Evolutionary conservation across 2,888 invertebrate species (phyloP).

Genomic region (Meliscaeva auricollis): DNA sequence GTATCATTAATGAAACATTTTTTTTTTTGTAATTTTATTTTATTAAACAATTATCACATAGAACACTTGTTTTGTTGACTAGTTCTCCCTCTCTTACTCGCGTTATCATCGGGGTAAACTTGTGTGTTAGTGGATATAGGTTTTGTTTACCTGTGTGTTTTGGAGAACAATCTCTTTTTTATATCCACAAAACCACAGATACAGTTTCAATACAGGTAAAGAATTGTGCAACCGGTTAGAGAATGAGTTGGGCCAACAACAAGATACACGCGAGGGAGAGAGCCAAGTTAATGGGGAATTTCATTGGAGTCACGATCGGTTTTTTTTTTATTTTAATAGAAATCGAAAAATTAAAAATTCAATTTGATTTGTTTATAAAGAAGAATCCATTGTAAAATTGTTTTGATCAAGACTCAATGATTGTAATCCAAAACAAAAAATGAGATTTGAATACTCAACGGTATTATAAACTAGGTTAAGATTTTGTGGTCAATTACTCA

Average conservation of each 20-base stretch:
- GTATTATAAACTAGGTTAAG: conserved; percentile 8
- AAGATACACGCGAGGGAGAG: conserved; percentile 43
- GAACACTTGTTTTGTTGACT: conserved; percentile 72
- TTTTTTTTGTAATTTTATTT: neutral
- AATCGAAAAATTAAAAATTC: too few relatives aligned
- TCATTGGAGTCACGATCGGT: conserved; percentile 61
- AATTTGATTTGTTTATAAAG: neutral
- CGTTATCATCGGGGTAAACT: conserved; percentile 27
- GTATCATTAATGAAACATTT: conserved; percentile 19
- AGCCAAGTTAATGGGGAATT: conserved; percentile 59
- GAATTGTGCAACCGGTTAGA: conserved; percentile 71
- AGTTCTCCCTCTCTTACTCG: conserved; percentile 45
- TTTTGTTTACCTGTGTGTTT: conserved; percentile 63
- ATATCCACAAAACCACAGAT: conserved; percentile 56
- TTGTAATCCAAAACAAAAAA: neutral
- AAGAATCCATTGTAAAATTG: conserved; percentile 2
- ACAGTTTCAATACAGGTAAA: conserved; percentile 47
- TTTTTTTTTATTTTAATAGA: conserved; percentile 18
- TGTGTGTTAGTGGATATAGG: conserved; percentile 58
- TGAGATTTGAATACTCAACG: neutral
- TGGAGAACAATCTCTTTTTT: conserved; percentile 3
- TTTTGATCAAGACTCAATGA: neutral
- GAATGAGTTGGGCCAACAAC: conserved; percentile 37
- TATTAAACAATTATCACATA: conserved; percentile 59
- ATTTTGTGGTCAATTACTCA: conserved; percentile 17